These are phyloP conservation scores for Meiosimyza platycephala DNA, from an alignment of 2,888 invertebrate genomes.

Conservation along the genomic window DNA sequence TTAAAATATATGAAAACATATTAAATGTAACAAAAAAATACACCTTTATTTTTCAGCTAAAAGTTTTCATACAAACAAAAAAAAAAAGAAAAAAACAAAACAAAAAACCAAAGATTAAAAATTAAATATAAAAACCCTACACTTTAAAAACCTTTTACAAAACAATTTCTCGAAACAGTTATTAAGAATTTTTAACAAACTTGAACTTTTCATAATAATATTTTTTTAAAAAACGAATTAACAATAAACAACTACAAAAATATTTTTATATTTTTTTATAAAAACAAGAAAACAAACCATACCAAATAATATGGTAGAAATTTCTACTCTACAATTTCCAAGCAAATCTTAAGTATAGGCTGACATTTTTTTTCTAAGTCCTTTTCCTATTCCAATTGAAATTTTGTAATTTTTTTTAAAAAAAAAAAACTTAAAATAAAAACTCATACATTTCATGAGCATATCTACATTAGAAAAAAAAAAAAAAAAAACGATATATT, in stretches of 20 bases:
- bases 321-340: no score
- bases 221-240: not conserved
- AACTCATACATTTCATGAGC: not conserved
- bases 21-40: conserved; percentile 5
- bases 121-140: conserved; percentile 29
- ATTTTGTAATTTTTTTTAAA: conserved; percentile 11
- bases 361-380: not conserved
- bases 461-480: not conserved
- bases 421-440: not conserved
- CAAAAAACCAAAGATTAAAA: conserved; percentile 22
- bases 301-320: no score
- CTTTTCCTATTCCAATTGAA: conserved; percentile 1
- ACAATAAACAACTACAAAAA: conserved; percentile 2
- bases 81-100: no score
- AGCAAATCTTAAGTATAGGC: not conserved
- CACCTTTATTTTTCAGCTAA: not conserved
- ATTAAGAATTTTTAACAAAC: no score
- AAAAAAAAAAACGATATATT: conserved; percentile 22
- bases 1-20: conserved; percentile 7
- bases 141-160: not conserved
- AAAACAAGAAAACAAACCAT: not conserved
- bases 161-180: conserved; percentile 5
- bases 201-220: not conserved
- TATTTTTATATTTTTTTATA: not conserved
- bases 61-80: conserved; percentile 2